Percentiles rank a stretch among this genome's conserved stretches.
These are phyloP conservation scores for Apostichopus japonicus DNA, from an alignment of 35 echinoderm and acorn worm genomes.

Conservation along the genomic window DNA sequence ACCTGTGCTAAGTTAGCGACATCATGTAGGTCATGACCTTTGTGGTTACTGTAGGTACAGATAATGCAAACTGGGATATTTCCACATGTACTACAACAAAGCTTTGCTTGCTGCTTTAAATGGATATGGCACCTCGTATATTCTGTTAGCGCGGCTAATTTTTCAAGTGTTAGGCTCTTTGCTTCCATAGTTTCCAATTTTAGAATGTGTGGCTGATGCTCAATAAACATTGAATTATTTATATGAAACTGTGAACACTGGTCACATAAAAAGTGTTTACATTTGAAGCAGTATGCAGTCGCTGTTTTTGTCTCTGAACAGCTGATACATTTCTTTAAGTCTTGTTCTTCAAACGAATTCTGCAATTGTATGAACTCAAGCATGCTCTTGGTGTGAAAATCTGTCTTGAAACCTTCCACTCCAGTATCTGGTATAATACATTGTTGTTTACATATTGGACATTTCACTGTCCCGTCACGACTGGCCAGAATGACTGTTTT, in stretches of 20 bases:
- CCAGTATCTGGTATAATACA: background rate
- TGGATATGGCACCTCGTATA: background rate
- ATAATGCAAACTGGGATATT: constrained; percentile 18
- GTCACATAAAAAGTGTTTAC: constrained; percentile 21
- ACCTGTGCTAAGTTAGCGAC: constrained; percentile 20
- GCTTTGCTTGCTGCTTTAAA: background rate
- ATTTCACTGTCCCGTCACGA: background rate
- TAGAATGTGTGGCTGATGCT: background rate
- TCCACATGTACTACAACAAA: constrained; percentile 5
- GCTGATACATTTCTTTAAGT: background rate
- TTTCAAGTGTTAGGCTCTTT: background rate
- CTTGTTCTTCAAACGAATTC: background rate
- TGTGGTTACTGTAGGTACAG: constrained; percentile 6
- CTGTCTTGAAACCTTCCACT: constrained; percentile 25
- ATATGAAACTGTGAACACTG: background rate
- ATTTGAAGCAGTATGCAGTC: constrained; percentile 31
- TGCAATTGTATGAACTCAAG: constrained; percentile 36
- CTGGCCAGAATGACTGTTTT: too few relatives aligned
- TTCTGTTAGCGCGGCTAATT: background rate
- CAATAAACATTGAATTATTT: background rate
- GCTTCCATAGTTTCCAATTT: background rate
- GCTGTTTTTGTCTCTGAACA: background rate
- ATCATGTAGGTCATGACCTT: constrained; percentile 29
- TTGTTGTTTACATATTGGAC: constrained; percentile 27
- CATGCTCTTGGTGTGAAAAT: constrained; percentile 20